Percentiles rank a stretch among this genome's conserved stretches.
These are phyloP conservation scores for Drosophila kepulauana DNA, from an alignment of 1,140 invertebrate genomes.

Conservation along the genomic window DNA sequence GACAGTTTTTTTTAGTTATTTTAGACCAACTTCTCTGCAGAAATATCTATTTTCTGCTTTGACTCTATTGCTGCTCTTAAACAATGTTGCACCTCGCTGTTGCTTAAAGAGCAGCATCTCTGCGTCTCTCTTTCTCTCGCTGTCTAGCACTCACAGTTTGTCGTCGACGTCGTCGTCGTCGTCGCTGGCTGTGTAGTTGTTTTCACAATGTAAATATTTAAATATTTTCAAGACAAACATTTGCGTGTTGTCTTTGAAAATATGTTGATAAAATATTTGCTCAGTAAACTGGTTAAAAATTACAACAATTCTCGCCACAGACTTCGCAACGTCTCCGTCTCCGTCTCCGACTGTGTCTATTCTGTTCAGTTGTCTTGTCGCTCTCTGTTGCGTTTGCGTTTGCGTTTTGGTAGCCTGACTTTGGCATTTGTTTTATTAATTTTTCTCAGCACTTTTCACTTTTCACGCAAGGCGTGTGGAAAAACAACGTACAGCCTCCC, in stretches of 20 bases:
- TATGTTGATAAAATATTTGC: conserved; percentile 83
- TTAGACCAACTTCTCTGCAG: too few species aligned
- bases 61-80: neutral
- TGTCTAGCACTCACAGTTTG: conserved; percentile 25
- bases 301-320: conserved; percentile 68
- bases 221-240: conserved; percentile 83
- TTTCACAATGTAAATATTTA: conserved; percentile 82
- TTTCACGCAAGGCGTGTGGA: conserved; percentile 62
- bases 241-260: conserved; percentile 76
- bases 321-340: neutral
- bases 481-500: conserved; percentile 65
- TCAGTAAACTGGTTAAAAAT: conserved; percentile 82
- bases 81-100: conserved; percentile 38
- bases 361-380: conserved; percentile 19
- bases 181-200: conserved; percentile 63
- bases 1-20: too few species aligned
- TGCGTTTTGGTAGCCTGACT: conserved; percentile 48
- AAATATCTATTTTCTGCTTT: too few species aligned
- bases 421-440: conserved; percentile 80
- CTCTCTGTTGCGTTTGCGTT: neutral
- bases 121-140: conserved; percentile 29
- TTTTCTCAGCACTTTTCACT: conserved; percentile 75
- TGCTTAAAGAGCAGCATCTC: conserved; percentile 43
- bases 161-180: conserved; percentile 43
- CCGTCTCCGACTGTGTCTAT: conserved; percentile 14